A percentile compares a stretch with the other conserved stretches of the same genome.
phyloP scores from a whole-genome alignment of 2,797 vertebrate genomes.

The Denticeps clupeoides region DNA sequence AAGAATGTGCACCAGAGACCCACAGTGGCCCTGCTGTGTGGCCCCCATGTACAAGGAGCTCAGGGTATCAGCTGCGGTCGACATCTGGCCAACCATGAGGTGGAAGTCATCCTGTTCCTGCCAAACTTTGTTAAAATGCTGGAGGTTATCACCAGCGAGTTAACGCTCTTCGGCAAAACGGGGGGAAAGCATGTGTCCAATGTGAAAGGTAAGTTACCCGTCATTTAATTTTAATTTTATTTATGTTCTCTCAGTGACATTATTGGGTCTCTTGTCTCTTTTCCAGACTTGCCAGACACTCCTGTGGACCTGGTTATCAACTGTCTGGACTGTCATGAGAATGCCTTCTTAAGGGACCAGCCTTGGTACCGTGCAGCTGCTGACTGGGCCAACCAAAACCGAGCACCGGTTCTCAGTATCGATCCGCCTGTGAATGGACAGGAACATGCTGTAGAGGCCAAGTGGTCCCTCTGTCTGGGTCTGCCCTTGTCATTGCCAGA shows the following conservation, averaged over 20 bases:
- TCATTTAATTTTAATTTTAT: no score
- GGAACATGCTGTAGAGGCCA: slow-evolving; percentile 83
- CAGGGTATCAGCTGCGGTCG: slow-evolving; percentile 95
- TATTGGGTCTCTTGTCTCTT: background rate
- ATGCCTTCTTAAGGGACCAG: slow-evolving; percentile 87
- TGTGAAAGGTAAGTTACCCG: slow-evolving; percentile 82
- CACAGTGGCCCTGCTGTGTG: slow-evolving; percentile 84
- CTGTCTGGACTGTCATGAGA: slow-evolving; percentile 94
- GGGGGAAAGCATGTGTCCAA: slow-evolving; percentile 85
- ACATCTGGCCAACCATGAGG: slow-evolving; percentile 93
- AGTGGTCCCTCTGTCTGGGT: slow-evolving; percentile 91
- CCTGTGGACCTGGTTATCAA: slow-evolving; percentile 96
- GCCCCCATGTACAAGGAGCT: slow-evolving; percentile 92
- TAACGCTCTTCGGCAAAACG: slow-evolving; percentile 84
- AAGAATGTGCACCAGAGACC: slow-evolving; percentile 97
- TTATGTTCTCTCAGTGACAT: no score
- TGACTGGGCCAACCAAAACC: slow-evolving; percentile 94
- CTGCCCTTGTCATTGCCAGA: slow-evolving; percentile 81
- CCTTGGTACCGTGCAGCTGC: slow-evolving; percentile 90
- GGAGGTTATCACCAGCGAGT: slow-evolving; percentile 83
- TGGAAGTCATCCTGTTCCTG: slow-evolving; percentile 87
- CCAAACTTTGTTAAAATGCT: slow-evolving; percentile 98
- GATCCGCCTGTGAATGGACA: slow-evolving; percentile 81
- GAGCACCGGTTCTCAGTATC: slow-evolving; percentile 88
- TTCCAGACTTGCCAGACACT: slow-evolving; percentile 81